These are phyloP conservation scores for Teleiodes luculella DNA, from an alignment of 2,888 invertebrate genomes.

Conservation along the genomic window DNA sequence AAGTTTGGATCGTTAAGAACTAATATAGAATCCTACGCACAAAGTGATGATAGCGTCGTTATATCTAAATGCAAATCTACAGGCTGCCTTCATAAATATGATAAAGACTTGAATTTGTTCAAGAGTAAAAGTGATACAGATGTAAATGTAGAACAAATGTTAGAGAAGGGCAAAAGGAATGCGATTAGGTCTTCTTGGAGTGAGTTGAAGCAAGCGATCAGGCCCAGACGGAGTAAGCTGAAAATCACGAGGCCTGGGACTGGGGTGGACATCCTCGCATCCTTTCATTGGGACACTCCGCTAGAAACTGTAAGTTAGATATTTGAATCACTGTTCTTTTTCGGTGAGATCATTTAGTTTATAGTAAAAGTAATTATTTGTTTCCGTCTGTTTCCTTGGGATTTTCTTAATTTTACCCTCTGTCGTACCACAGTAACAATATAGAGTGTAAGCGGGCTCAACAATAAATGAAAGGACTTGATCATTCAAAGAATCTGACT, in stretches of 20 bases:
- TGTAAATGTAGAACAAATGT: conserved; percentile 10
- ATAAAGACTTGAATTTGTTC: conserved; percentile 28
- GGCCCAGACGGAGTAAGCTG: conserved; percentile 40
- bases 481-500: no score
- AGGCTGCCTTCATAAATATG: conserved; percentile 34
- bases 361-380: no score
- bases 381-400: no score
- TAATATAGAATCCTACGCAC: conserved; percentile 26
- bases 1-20: conserved; percentile 27
- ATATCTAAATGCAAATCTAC: conserved; percentile 42
- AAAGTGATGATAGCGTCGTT: conserved; percentile 27
- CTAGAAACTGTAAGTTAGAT: conserved; percentile 50
- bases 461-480: no score
- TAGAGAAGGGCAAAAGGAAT: conserved; percentile 20
- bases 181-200: conserved; percentile 42
- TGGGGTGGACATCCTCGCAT: conserved; percentile 41
- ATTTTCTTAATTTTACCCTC: no score
- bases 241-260: conserved; percentile 45
- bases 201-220: conserved; percentile 47
- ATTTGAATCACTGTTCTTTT: background rate
- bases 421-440: no score
- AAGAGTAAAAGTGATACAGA: conserved; percentile 43
- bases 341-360: no score
- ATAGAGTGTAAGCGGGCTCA: no score
- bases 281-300: conserved; percentile 53